phyloP scores from a whole-genome alignment of 2,888 invertebrate species.

The Rhingia rostrata region DNA sequence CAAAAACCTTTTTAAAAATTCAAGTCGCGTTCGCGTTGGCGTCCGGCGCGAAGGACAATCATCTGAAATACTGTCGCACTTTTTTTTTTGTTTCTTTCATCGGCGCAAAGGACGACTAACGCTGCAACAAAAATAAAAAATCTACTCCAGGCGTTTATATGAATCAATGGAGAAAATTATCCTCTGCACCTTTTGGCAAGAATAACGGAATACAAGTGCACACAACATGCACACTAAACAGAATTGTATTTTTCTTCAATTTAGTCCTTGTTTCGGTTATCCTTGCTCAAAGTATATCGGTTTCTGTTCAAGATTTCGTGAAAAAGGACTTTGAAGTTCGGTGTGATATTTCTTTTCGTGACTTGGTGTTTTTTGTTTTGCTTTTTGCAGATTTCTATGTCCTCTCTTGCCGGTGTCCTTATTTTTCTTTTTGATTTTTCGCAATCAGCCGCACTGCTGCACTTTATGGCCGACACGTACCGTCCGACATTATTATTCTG shows the following conservation, averaged over 20 bases:
- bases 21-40: constrained; percentile 43
- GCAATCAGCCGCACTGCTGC: constrained; percentile 74
- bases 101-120: constrained; percentile 24
- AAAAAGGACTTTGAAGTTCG: constrained; percentile 48
- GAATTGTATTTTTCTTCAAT: constrained; percentile 65
- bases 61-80: constrained; percentile 34
- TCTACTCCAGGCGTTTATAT: constrained; percentile 46
- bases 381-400: too few relatives aligned
- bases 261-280: constrained; percentile 29
- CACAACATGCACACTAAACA: constrained; percentile 65
- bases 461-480: constrained; percentile 73
- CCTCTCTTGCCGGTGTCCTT: constrained; percentile 15
- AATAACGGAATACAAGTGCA: constrained; percentile 10
- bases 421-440: constrained; percentile 55
- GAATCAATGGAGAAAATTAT: constrained; percentile 70
- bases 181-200: constrained; percentile 66
- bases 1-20: constrained; percentile 60
- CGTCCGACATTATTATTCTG: constrained; percentile 72
- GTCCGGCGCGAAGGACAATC: constrained; percentile 38
- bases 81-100: neutral
- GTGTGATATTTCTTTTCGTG: constrained; percentile 63
- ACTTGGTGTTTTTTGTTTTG: constrained; percentile 3
- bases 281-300: neutral
- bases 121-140: neutral
- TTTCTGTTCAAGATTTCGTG: constrained; percentile 10